Evolutionary conservation across 2,888 invertebrate genomes (phyloP).

Genomic region (Acleris sparsana): DNA sequence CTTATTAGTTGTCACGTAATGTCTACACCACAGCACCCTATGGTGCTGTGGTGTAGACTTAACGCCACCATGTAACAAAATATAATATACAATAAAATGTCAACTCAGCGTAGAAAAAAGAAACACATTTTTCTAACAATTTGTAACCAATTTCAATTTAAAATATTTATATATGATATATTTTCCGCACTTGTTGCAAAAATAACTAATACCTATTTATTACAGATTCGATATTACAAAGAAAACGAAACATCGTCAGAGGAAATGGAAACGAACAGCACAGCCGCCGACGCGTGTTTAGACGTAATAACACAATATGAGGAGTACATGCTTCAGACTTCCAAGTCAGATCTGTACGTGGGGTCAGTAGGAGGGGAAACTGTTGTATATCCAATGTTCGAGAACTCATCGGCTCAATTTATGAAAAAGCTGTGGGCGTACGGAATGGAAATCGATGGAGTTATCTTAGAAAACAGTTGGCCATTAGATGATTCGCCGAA

Average conservation of each 20-base stretch:
- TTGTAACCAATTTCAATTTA: too few relatives aligned
- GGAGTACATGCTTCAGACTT: conserved; percentile 49
- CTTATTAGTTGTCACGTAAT: too few relatives aligned
- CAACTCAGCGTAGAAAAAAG: too few relatives aligned
- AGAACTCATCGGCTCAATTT: conserved; percentile 48
- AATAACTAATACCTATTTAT: conserved; percentile 25
- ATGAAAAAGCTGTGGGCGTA: conserved; percentile 59
- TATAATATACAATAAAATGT: too few relatives aligned
- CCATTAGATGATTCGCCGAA: conserved; percentile 71
- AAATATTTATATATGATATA: too few relatives aligned
- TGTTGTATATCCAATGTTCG: conserved; percentile 66
- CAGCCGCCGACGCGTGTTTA: conserved; percentile 39
- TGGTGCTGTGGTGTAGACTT: too few relatives aligned
- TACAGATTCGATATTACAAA: conserved; percentile 52
- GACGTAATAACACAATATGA: conserved; percentile 46
- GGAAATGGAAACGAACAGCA: conserved; percentile 37
- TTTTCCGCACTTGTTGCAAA: not conserved
- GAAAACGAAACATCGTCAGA: conserved; percentile 32
- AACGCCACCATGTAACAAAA: too few relatives aligned
- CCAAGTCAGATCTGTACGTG: conserved; percentile 51
- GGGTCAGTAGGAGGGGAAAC: conserved; percentile 49
- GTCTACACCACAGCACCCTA: too few relatives aligned
- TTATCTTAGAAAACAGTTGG: conserved; percentile 83
- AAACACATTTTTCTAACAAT: too few relatives aligned
- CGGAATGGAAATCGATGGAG: conserved; percentile 60